A percentile compares a stretch with the other conserved stretches of the same genome.
Evolutionary conservation across 2,113 vertebrate genomes (phyloP).

Genomic region (Calypte anna): DNA sequence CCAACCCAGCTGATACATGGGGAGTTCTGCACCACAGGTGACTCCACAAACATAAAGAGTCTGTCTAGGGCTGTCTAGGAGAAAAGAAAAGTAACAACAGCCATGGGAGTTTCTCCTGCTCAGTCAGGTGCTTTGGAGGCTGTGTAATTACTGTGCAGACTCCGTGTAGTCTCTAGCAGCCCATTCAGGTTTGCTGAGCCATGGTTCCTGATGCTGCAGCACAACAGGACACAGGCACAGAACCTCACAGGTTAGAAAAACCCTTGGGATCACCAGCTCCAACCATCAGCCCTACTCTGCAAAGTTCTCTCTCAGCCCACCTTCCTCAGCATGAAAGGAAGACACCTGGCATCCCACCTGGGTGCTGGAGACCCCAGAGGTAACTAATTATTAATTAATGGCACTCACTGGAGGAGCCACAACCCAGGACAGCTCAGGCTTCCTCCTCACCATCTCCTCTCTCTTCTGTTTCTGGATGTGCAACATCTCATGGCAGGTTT

Average conservation of each 20-base stretch:
- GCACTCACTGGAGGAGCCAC: neutral
- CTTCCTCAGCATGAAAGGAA: neutral
- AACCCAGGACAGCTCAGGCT: neutral
- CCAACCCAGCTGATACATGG: neutral
- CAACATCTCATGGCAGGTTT: neutral
- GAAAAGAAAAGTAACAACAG: neutral
- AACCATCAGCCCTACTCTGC: too few relatives aligned
- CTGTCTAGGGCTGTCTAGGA: neutral
- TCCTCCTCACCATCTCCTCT: neutral
- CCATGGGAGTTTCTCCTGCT: neutral
- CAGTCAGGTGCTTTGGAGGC: neutral
- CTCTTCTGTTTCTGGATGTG: neutral
- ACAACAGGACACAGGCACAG: neutral
- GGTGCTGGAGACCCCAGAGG: accelerated
- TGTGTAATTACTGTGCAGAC: neutral
- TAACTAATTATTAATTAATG: neutral
- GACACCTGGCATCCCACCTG: neutral
- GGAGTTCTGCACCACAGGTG: neutral
- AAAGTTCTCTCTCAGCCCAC: too few relatives aligned
- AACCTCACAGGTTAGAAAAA: too few relatives aligned
- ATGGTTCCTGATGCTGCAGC: accelerated
- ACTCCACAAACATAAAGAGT: neutral
- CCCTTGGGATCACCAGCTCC: too few relatives aligned
- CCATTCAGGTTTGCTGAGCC: neutral
- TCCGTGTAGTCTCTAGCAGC: neutral